Base-by-base conservation (phyloP, 2,888 invertebrate species). In the Eueremaeus valkanovi region DNA sequence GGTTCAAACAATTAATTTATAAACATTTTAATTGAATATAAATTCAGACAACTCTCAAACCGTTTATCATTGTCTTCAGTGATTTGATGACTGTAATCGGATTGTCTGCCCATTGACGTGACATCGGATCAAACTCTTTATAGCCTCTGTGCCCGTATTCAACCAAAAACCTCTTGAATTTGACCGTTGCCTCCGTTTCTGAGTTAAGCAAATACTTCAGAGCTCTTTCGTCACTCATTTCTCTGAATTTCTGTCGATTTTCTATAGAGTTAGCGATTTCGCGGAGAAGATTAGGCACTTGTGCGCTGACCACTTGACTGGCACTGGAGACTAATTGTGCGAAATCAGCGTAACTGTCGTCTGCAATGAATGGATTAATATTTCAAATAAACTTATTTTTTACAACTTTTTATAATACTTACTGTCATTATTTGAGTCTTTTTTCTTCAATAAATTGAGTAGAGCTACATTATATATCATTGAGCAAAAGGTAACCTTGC, bases 91-190 rank as follows among this genome's bases (percentile, higher is more conserved):
- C 0, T 24, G 55, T 8, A 63, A 45, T 70, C 63, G 75, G 66
- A 61, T 72, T 29, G 18, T 75, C 55, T n/a, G 33, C 16, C 76
- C 76, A 76, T 9, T 11, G 16, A 16, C n/a, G n/a, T 5, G 9
- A 9, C 9, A 51, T 18, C 1, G 31, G 55, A 33, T 76, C 76
- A 16, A 75, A 40, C 82, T 86, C 86, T 79, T 84, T 81, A 36
- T 85, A 80, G 79, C 85, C 83, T 61, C 92, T 86, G 82, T 91
- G 90, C 0, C 92, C 92, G 80, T 92, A 90, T 73, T 86, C 84
- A n/a, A 86, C 82, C 75, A 92, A 83, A 81, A 93, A 91, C 3
- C 83, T 81, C 0, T 84, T 81, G 31, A 90, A 86, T 70, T 87
- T 83, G 1, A 83, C 79, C 63, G 85, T 83, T 1, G 87, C 82